Conservation (phyloP, 2,113 vertebrate species). For the Microtus oregoni region DNA sequence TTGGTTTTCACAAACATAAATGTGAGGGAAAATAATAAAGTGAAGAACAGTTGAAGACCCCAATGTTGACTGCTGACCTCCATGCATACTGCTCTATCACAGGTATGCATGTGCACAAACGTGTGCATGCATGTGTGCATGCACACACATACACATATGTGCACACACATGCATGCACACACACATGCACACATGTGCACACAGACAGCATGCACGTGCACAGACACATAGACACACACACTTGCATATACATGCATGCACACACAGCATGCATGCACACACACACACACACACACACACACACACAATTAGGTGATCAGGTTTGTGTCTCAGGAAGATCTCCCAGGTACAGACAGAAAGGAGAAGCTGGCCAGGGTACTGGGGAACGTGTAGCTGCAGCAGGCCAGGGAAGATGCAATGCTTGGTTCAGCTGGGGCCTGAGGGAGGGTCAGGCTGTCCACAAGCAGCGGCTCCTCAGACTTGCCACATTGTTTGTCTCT, state of each 20-base stretch:
- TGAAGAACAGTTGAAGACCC: not conserved
- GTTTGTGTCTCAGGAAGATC: not conserved
- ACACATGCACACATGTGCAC: not conserved
- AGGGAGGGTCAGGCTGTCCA: not conserved
- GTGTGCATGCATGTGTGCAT: too few species aligned
- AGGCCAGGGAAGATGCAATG: not conserved
- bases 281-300: not conserved
- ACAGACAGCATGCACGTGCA: not conserved
- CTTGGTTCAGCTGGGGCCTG: not conserved
- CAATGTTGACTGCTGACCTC: not conserved
- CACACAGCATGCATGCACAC: not conserved
- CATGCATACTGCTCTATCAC: too few species aligned
- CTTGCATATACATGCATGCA: not conserved
- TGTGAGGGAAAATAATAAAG: constrained; percentile 6
- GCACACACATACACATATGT: not conserved
- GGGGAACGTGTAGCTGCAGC: not conserved
- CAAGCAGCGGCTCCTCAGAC: accelerated
- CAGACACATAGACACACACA: too few species aligned
- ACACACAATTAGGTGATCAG: not conserved
- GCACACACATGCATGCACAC: not conserved
- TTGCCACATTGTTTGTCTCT: not conserved
- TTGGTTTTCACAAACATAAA: constrained; percentile 80
- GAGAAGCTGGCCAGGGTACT: not conserved
- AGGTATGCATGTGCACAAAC: not conserved
- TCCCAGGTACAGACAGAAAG: not conserved